These are phyloP conservation scores for Aramus guarauna DNA, from an alignment of 2,113 vertebrate species.

Conservation along the genomic window DNA sequence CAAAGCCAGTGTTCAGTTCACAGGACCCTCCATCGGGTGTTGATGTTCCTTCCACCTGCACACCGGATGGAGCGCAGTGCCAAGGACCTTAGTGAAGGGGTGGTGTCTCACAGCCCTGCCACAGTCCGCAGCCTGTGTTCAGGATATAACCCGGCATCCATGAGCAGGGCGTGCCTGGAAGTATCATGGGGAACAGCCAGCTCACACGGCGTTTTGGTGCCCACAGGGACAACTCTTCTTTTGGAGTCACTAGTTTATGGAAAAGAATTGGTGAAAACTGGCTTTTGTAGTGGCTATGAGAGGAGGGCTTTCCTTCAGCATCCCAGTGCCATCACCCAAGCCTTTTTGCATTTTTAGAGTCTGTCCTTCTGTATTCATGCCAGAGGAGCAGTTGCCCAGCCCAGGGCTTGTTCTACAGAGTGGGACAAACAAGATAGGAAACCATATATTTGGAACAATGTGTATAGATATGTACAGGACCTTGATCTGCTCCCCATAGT, in stretches of 20 bases:
- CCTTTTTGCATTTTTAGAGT: neutral
- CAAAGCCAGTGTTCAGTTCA: neutral
- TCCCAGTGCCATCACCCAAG: neutral
- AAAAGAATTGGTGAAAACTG: neutral
- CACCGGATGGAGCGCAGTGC: neutral
- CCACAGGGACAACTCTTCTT: neutral
- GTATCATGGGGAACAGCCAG: fast-evolving
- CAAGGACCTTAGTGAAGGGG: neutral
- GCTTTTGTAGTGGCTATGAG: neutral
- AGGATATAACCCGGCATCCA: neutral
- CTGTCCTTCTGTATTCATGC: neutral
- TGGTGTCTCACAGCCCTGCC: neutral
- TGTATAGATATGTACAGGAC: neutral
- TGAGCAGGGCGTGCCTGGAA: neutral
- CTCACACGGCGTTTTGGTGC: neutral
- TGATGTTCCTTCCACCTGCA: neutral
- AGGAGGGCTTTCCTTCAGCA: neutral
- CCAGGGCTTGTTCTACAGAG: neutral
- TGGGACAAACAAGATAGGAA: neutral
- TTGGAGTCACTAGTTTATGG: neutral
- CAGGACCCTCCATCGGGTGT: neutral
- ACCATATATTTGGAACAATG: neutral
- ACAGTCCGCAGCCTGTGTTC: neutral
- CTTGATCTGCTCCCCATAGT: neutral
- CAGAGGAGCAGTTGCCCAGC: neutral